Evolutionary conservation across 2,797 vertebrate species (phyloP).

Genomic region (Kryptopterus vitreolus): DNA sequence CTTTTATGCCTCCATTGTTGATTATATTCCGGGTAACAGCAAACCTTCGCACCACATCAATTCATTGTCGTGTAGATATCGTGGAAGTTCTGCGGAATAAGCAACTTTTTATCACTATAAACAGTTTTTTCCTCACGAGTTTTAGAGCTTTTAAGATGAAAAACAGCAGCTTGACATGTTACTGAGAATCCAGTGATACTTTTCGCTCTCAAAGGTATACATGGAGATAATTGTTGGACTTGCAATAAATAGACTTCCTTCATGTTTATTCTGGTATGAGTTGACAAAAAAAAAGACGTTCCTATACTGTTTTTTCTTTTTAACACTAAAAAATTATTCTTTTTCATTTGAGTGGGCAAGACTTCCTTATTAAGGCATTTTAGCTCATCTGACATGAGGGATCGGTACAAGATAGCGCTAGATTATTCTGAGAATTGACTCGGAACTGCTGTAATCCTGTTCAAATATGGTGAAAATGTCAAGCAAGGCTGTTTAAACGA

Average conservation of each 20-base stretch:
- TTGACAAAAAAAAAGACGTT: neutral
- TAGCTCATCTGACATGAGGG: neutral
- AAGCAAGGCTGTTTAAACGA: neutral
- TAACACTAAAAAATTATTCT: neutral
- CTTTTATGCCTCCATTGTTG: neutral
- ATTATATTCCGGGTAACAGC: neutral
- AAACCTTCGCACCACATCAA: neutral
- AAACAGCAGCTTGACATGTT: neutral
- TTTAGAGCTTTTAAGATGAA: neutral
- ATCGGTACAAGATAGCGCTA: neutral
- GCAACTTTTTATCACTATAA: neutral
- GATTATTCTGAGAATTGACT: neutral
- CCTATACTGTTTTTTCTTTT: neutral
- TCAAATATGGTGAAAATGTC: neutral
- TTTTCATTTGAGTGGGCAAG: no score
- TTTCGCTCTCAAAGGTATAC: no score
- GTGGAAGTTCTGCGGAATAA: neutral
- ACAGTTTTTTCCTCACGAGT: neutral
- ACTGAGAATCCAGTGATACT: neutral
- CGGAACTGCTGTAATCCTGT: neutral
- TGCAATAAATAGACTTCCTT: neutral
- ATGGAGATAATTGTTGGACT: neutral
- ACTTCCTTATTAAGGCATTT: slow-evolving; percentile 1
- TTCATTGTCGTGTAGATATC: neutral
- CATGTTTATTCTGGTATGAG: neutral